Evolutionary conservation across 2,113 vertebrate species (phyloP), one percentile per base, ranked within the genome.

Genomic region (Gadus chalcogrammus): DNA sequence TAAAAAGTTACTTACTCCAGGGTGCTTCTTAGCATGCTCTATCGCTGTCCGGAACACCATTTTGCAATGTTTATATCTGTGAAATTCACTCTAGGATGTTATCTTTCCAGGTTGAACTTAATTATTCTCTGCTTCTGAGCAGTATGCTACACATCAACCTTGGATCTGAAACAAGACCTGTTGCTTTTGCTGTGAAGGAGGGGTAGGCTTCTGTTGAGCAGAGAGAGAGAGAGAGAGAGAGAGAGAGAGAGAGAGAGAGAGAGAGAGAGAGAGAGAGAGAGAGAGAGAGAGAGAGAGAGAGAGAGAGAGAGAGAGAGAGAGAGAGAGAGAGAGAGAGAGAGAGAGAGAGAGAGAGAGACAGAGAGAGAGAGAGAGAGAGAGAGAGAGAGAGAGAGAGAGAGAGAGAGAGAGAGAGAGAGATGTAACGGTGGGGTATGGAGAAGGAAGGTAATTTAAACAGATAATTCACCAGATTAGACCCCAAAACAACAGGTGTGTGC

Each of bases 21-120:
- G 90, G 61, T 90, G 81, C 79, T 52, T 90, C 74, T 78, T 91
- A 18, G 78, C 83, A 13, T 88, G 85, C 28, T 82, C 65, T 17
- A 85, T 65, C 15, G 77, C 73, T 24, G 58, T 70, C 67, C 85
- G 81, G 61, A 91, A 85, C 64, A 89, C 72, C 81, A 82, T 82
- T 7, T 69, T 73, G 59, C 56, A 35, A 15, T 71, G 72, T 62
- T 28, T 13, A 28, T 1, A 72, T 56, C 67, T 53, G 38, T n/a
- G 35, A 1, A 38, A 68, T 59, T 7, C 9, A 59, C 56, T 59
- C 18, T 59, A n/a, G 17, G 18, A 59, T 20, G 5, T 20, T 59
- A 17, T 20, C 56, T 59, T 20, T n/a, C n/a, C 16, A 59, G 16
- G 18, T 20, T n/a, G 16, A 13, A 17, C 16, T 64, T 0, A 56